Conservation (phyloP, 2,113 vertebrate species). For the Charina bottae region DNA sequence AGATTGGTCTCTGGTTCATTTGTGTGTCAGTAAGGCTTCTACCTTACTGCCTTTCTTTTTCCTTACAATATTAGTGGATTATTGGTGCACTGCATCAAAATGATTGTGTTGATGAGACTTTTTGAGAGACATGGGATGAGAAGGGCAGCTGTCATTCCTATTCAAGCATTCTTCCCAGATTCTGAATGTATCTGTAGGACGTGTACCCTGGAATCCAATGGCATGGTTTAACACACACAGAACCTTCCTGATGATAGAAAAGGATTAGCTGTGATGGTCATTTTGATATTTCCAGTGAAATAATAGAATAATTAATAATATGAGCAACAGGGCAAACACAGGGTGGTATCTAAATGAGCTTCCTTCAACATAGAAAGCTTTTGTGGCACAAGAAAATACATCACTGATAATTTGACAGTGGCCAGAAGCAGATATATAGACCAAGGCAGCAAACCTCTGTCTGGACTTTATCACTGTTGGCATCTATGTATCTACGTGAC, state of each 20-base stretch:
- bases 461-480: not conserved
- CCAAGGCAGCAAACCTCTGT: not conserved
- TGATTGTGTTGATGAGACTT: constrained; percentile 15
- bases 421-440: not conserved
- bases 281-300: not conserved
- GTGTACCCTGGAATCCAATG: not conserved
- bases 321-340: not conserved
- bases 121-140: not conserved
- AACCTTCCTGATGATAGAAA: not conserved
- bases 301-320: not conserved
- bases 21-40: constrained; percentile 21
- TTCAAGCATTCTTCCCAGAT: not conserved
- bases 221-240: not conserved
- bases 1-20: constrained; percentile 21
- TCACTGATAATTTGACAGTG: not conserved
- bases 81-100: constrained; percentile 14
- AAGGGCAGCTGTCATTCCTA: constrained; percentile 6
- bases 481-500: not conserved
- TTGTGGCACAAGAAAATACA: not conserved
- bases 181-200: not conserved
- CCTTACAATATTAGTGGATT: constrained; percentile 12
- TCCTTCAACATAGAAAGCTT: not conserved
- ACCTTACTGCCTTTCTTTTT: not conserved
- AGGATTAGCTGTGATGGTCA: not conserved
- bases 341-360: not conserved